These are phyloP conservation scores for Sphenodon punctatus DNA, from an alignment of 2,797 vertebrate species.

Conservation along the genomic window DNA sequence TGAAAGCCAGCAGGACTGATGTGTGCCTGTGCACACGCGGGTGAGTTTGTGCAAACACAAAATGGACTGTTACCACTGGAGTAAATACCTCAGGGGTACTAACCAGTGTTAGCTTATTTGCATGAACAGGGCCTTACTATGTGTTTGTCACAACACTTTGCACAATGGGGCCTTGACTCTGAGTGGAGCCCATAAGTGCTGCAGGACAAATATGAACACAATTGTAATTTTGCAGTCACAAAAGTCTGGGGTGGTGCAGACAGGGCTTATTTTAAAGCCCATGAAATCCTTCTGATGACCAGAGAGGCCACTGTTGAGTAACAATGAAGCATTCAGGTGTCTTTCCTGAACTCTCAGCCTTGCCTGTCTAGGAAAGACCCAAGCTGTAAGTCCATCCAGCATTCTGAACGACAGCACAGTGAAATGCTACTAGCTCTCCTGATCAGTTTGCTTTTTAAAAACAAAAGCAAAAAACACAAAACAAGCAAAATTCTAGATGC, in stretches of 20 bases:
- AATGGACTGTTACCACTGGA: no score
- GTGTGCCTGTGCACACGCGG: neutral
- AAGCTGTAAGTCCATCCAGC: neutral
- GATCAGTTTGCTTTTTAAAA: neutral
- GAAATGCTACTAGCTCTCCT: neutral
- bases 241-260: neutral
- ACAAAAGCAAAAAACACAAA: neutral
- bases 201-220: no score
- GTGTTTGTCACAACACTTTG: no score
- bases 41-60: no score
- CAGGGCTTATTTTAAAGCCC: neutral
- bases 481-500: accelerated
- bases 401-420: neutral
- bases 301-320: neutral
- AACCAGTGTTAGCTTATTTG: no score
- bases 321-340: neutral
- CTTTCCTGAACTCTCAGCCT: neutral
- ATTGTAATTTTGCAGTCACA: accelerated
- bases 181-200: neutral
- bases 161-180: neutral
- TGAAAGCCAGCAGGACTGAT: neutral
- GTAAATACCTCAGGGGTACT: no score
- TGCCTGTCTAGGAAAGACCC: neutral
- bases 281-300: neutral
- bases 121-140: no score